A percentile compares a stretch with the other conserved stretches of the same genome.
phyloP scores from a whole-genome alignment of 2,888 invertebrate species.

The Diarsia dahlii region DNA sequence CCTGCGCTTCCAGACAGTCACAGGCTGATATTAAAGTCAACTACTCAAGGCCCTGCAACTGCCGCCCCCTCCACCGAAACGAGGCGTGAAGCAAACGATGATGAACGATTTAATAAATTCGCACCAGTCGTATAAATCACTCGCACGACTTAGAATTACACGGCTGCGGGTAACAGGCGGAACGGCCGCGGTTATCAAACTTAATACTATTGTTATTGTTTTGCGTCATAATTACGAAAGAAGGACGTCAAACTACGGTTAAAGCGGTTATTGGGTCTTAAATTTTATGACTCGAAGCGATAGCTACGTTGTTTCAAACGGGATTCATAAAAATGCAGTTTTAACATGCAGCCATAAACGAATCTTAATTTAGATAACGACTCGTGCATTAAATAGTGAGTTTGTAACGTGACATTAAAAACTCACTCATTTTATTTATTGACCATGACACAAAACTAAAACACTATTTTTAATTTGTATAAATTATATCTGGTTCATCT shows the following conservation, averaged over 20 bases:
- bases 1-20: not conserved
- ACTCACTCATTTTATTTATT: not conserved
- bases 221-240: slow-evolving; percentile 30
- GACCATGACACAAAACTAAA: not conserved
- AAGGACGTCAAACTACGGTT: slow-evolving; percentile 34
- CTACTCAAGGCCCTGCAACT: slow-evolving; percentile 16
- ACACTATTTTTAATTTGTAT: not conserved
- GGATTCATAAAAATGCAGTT: slow-evolving; percentile 33
- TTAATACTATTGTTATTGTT: slow-evolving; percentile 19
- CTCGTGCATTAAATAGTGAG: not conserved
- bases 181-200: slow-evolving; percentile 30
- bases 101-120: slow-evolving; percentile 79
- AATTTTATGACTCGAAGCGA: slow-evolving; percentile 9
- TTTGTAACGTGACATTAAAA: slow-evolving; percentile 19
- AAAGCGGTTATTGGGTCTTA: not conserved
- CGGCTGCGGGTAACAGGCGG: slow-evolving; percentile 36
- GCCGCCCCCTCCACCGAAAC: slow-evolving; percentile 45
- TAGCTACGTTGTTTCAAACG: slow-evolving; percentile 11
- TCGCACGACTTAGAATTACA: slow-evolving; percentile 59
- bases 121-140: slow-evolving; percentile 72
- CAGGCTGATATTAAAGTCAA: slow-evolving; percentile 1
- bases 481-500: not conserved
- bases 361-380: slow-evolving; percentile 29
- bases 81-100: slow-evolving; percentile 69
- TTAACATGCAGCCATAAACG: slow-evolving; percentile 33